Percentiles rank a stretch among this genome's conserved stretches.
These are phyloP conservation scores for Oryzias melastigma DNA, from an alignment of 2,113 vertebrate species.

Conservation along the genomic window DNA sequence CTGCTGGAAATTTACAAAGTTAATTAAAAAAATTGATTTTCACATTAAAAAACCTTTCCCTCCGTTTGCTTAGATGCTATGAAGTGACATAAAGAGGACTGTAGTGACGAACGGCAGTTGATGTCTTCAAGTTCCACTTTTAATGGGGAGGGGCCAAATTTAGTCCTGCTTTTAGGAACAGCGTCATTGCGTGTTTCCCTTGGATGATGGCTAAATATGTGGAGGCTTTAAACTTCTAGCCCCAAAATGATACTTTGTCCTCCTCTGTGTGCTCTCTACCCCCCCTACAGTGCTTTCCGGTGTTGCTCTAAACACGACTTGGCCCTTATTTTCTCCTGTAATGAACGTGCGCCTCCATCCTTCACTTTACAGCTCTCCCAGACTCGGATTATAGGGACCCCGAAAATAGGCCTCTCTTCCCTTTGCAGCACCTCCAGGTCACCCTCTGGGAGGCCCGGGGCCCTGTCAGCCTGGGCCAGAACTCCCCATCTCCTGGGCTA, in stretches of 20 bases:
- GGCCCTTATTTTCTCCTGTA: slow-evolving; percentile 68
- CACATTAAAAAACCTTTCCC: slow-evolving; percentile 35
- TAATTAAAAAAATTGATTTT: slow-evolving; percentile 78
- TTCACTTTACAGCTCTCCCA: slow-evolving; percentile 48
- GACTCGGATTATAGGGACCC: slow-evolving; percentile 47
- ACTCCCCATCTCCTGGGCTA: slow-evolving; percentile 69
- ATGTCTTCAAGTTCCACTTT: not conserved
- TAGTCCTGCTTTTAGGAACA: slow-evolving; percentile 18
- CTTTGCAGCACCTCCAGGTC: slow-evolving; percentile 50
- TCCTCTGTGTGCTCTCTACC: slow-evolving; percentile 12
- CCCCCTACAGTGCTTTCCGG: slow-evolving; percentile 1
- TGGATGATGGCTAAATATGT: slow-evolving; percentile 23
- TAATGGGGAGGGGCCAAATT: slow-evolving; percentile 11
- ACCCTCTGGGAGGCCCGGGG: slow-evolving; percentile 60
- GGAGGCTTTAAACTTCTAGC: slow-evolving; percentile 3
- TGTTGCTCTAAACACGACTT: slow-evolving; percentile 23
- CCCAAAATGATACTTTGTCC: slow-evolving; percentile 35
- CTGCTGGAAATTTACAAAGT: slow-evolving; percentile 75
- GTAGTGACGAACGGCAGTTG: not conserved
- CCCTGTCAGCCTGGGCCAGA: slow-evolving; percentile 47
- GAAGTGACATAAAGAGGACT: slow-evolving; percentile 21
- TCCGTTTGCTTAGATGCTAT: slow-evolving; percentile 6
- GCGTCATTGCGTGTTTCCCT: slow-evolving; percentile 8
- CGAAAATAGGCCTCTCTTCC: slow-evolving; percentile 55
- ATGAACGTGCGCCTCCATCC: slow-evolving; percentile 57